A percentile compares a stretch with the other conserved stretches of the same genome.
Conservation (phyloP, 1,140 invertebrate species). For the Campodea augens region DNA sequence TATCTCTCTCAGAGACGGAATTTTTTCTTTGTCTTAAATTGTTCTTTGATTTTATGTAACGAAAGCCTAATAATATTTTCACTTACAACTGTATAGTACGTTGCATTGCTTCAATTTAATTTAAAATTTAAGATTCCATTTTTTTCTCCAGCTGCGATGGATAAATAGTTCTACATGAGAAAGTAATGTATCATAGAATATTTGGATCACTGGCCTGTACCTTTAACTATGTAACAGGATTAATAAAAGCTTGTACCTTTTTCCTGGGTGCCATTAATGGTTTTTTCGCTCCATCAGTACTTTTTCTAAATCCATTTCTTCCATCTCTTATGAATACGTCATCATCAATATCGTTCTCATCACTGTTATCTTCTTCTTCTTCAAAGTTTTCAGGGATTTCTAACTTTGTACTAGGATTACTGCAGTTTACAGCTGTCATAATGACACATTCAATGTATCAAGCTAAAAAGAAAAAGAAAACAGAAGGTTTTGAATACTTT, state of each 20-base stretch:
- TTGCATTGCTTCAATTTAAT: neutral
- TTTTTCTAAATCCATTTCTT: conserved; percentile 31
- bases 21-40: too few species aligned
- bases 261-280: conserved; percentile 51
- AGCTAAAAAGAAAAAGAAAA: neutral
- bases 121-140: conserved; percentile 2
- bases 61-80: too few species aligned
- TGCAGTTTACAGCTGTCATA: conserved; percentile 24
- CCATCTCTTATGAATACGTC: conserved; percentile 56
- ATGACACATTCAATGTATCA: conserved; percentile 4
- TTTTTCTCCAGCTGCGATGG: too few species aligned
- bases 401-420: conserved; percentile 21
- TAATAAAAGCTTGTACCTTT: conserved; percentile 22
- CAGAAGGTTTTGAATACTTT: neutral
- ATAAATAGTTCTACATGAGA: too few species aligned
- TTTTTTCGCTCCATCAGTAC: conserved; percentile 46
- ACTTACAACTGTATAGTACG: conserved; percentile 5
- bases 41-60: too few species aligned
- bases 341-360: conserved; percentile 51
- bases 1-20: too few species aligned
- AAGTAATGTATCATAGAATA: too few species aligned
- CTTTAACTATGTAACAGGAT: too few species aligned
- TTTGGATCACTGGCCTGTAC: too few species aligned
- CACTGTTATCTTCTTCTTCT: conserved; percentile 36
- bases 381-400: conserved; percentile 11